Percentiles rank a stretch among this genome's conserved stretches.
Evolutionary conservation across 2,113 vertebrate genomes (phyloP).

Genomic region (Scopus umbretta): DNA sequence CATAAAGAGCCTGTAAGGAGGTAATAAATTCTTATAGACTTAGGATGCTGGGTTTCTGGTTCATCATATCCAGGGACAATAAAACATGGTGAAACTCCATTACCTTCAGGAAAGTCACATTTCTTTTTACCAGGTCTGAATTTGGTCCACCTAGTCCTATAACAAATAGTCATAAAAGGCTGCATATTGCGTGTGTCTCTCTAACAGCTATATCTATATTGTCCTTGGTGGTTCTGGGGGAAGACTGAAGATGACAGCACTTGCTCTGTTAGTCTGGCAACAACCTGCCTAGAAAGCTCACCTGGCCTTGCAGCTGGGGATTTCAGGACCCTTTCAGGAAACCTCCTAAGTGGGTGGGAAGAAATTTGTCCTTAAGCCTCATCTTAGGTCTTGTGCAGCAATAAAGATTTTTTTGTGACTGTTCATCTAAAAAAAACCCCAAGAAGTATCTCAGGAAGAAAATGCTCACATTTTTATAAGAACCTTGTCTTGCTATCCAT

Average conservation of each 20-base stretch:
- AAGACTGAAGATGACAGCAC: neutral
- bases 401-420: neutral
- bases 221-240: neutral
- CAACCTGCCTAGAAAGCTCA: neutral
- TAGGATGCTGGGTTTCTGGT: neutral
- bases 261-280: neutral
- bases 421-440: accelerated
- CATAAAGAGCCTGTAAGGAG: neutral
- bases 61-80: neutral
- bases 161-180: neutral
- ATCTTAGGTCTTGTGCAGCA: neutral
- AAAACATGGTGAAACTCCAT: neutral
- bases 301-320: neutral
- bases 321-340: neutral
- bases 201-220: neutral
- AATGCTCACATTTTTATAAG: neutral
- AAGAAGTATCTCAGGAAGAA: neutral
- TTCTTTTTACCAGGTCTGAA: neutral
- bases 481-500: neutral
- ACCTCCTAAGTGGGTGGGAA: neutral
- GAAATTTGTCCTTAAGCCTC: neutral
- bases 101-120: neutral
- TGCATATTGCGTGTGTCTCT: neutral
- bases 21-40: neutral
- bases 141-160: neutral